Base-by-base conservation (phyloP, 1,140 invertebrate species). In the Sitobion miscanthi region DNA sequence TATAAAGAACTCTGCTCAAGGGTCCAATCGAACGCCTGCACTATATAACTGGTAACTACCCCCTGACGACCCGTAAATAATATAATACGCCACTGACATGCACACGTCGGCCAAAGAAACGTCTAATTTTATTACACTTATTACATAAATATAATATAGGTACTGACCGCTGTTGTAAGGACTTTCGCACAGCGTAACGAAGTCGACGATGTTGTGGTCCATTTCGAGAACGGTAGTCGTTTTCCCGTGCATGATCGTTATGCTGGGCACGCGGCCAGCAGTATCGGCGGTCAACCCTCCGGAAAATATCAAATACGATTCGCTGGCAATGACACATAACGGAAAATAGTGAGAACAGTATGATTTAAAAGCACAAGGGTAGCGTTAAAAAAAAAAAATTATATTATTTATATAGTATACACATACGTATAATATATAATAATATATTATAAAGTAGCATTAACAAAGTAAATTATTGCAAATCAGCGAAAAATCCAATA, bases 121-220 rank as follows among this genome's bases (percentile, higher is more conserved):
- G 87, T 52, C 20, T 88, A 38, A n/a, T 52, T n/a, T 88, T 52
- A 93, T n/a, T 62, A 93, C 62, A 94, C 21, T 93, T 94, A 94
- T 94, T 88, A 88, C 30, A 88, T 88, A 88, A 35, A 69, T 91
- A 69, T 91, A 42, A 4, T 42, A 38, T 83, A 21, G 62, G n/a
- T 93, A 96, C 96, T 96, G 95, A 99, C 98, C 98, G 95, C 97
- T 98, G 93, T 96, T 96, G 96, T 98, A 99, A 47, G 98, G 98
- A 94, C 97, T 99, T 95, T 99, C 98, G 96, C 98, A 99, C 42
- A 99, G 96, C 52, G 98, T 98, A 94, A 99, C 97, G 96, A 99
- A 99, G 96, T 99, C 99, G 90, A 99, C 97, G 90, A 99, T 98
- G 95, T 97, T 98, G 95, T 99, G 98, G 95, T 99, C 99, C 99